Conservation (phyloP, 2,113 vertebrate genomes). For the Pelobates fuscus region DNA sequence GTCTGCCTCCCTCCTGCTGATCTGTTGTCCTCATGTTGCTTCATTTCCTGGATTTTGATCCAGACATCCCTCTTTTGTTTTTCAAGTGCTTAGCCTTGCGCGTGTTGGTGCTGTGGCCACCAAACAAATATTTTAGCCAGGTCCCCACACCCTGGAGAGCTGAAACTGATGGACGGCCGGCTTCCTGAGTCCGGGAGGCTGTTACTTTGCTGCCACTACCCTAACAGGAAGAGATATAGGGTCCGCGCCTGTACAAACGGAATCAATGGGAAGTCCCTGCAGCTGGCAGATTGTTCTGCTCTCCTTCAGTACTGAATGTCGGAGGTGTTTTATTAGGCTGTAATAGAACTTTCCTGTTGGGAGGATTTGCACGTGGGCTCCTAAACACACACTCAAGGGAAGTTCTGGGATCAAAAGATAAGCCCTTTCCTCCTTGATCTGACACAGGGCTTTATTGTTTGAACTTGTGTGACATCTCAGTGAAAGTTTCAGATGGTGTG, state of each 20-base stretch:
- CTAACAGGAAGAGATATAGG: constrained; percentile 71
- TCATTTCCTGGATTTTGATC: constrained; percentile 69
- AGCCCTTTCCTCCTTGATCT: constrained; percentile 66
- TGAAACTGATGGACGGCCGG: constrained; percentile 49
- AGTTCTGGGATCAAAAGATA: constrained; percentile 93
- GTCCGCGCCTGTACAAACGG: constrained; percentile 57
- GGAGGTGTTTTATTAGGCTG: constrained; percentile 59
- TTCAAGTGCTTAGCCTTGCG: constrained; percentile 57
- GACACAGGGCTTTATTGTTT: constrained; percentile 59
- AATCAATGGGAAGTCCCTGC: constrained; percentile 69
- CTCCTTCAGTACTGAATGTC: constrained; percentile 33
- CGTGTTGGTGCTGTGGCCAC: constrained; percentile 67
- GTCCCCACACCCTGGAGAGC: constrained; percentile 64
- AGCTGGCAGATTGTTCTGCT: constrained; percentile 63
- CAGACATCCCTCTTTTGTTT: constrained; percentile 81
- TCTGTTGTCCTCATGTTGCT: constrained; percentile 64
- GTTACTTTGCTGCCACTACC: constrained; percentile 67
- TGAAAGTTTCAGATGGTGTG: constrained; percentile 54
- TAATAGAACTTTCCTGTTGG: constrained; percentile 84
- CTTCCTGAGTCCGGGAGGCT: constrained; percentile 61
- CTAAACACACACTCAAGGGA: constrained; percentile 76
- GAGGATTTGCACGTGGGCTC: constrained; percentile 73
- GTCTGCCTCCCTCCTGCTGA: constrained; percentile 73
- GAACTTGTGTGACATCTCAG: constrained; percentile 42
- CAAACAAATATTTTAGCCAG: constrained; percentile 62